These are phyloP conservation scores for Cardiocondyla obscurior DNA, from an alignment of 1,140 invertebrate genomes.

Conservation along the genomic window DNA sequence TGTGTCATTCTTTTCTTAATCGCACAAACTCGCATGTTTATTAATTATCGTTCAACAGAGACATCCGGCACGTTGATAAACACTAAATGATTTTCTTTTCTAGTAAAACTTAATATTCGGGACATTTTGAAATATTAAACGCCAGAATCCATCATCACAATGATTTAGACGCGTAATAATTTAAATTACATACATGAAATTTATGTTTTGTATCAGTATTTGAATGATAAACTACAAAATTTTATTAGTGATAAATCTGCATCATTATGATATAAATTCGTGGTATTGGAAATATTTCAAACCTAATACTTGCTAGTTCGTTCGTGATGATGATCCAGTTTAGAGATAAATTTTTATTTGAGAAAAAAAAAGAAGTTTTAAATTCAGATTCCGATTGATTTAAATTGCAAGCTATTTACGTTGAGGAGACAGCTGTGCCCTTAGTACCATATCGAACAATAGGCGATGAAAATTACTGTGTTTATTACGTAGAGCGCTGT, in stretches of 20 bases:
- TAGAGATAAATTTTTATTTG: background rate
- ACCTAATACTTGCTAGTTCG: no score
- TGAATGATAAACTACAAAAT: background rate
- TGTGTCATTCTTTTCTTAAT: background rate
- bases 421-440: background rate
- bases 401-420: background rate
- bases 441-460: background rate
- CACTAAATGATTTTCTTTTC: conserved; percentile 52
- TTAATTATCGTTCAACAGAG: background rate
- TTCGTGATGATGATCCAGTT: no score
- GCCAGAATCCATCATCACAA: conserved; percentile 23
- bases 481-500: conserved; percentile 22
- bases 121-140: conserved; percentile 1
- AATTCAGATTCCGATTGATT: background rate
- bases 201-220: background rate
- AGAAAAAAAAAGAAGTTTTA: background rate
- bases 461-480: conserved; percentile 58
- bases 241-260: background rate
- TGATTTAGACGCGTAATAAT: background rate
- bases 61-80: conserved; percentile 36
- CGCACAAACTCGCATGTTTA: conserved; percentile 24
- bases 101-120: conserved; percentile 51
- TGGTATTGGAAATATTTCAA: background rate
- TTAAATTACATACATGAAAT: no score
- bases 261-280: background rate